Evolutionary conservation across 92 coral and sea anemone species (phyloP).

Genomic region (Phenganax stokvisi): DNA sequence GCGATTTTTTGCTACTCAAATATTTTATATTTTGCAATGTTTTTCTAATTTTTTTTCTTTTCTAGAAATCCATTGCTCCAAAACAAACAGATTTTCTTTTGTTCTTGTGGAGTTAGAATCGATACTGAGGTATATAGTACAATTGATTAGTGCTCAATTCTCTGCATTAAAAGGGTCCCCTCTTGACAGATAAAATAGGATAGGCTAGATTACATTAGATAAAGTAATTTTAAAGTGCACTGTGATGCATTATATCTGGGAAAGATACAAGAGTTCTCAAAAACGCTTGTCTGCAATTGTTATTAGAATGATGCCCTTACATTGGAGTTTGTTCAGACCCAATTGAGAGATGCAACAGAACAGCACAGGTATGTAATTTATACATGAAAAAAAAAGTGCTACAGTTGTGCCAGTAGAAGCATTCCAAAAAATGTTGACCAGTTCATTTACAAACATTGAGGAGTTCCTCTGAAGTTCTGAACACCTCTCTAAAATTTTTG

Average conservation of each 20-base stretch:
- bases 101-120: slow-evolving; percentile 86
- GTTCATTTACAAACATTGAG: too few species aligned
- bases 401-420: too few species aligned
- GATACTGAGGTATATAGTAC: slow-evolving; percentile 71
- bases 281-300: background rate
- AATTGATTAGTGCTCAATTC: too few species aligned
- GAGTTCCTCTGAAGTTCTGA: too few species aligned
- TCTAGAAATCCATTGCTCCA: slow-evolving; percentile 75
- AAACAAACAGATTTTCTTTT: slow-evolving; percentile 85
- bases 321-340: slow-evolving; percentile 62
- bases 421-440: too few species aligned
- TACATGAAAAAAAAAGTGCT: too few species aligned
- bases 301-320: slow-evolving; percentile 67
- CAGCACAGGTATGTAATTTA: slow-evolving; percentile 54
- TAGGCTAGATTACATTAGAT: too few species aligned
- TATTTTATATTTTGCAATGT: background rate
- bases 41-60: background rate
- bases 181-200: too few species aligned
- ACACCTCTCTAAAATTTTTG: too few species aligned
- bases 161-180: too few species aligned
- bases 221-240: background rate
- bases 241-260: background rate
- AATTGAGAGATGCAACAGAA: slow-evolving; percentile 65
- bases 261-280: background rate
- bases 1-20: background rate